Evolutionary conservation across 2,797 vertebrate species (phyloP).

Genomic region (Enteromius treurensis): DNA sequence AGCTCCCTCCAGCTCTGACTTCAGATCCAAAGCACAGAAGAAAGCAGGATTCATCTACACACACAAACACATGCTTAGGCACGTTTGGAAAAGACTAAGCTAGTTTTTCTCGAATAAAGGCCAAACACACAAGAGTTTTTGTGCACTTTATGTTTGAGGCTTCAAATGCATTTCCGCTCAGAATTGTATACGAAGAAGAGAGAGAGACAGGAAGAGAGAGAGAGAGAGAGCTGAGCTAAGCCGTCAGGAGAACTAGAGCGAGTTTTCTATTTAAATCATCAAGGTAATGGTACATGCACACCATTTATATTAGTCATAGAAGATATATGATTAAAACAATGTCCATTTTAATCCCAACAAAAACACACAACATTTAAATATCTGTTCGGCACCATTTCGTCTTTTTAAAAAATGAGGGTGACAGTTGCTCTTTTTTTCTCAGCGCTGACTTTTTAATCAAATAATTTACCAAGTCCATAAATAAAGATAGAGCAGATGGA

Average conservation of each 20-base stretch:
- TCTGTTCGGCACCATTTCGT: slow-evolving; percentile 72
- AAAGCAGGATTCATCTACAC: slow-evolving; percentile 85
- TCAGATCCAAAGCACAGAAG: slow-evolving; percentile 87
- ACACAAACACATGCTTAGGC: slow-evolving; percentile 61
- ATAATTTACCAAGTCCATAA: slow-evolving; percentile 85
- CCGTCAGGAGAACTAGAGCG: slow-evolving; percentile 53
- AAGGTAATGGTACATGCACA: slow-evolving; percentile 73
- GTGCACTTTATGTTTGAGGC: slow-evolving; percentile 38
- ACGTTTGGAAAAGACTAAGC: slow-evolving; percentile 16
- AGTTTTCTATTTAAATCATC: slow-evolving; percentile 75
- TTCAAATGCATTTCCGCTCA: slow-evolving; percentile 26
- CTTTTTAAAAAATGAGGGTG: slow-evolving; percentile 75
- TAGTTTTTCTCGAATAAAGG: slow-evolving; percentile 13
- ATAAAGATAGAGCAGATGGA: slow-evolving; percentile 75
- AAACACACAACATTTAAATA: slow-evolving; percentile 73
- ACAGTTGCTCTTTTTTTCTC: slow-evolving; percentile 64
- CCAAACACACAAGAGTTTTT: slow-evolving; percentile 1
- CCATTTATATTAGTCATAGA: slow-evolving; percentile 73
- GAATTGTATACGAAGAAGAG: slow-evolving; percentile 15
- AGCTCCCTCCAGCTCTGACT: slow-evolving; percentile 84
- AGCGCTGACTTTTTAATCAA: slow-evolving; percentile 81
- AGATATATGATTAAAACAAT: slow-evolving; percentile 75
- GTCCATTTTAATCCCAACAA: slow-evolving; percentile 79
- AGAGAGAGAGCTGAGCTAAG: slow-evolving; percentile 45
- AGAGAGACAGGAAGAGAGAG: slow-evolving; percentile 19